Percentiles rank a stretch among this genome's conserved stretches.
Conservation (phyloP, 2,797 vertebrate genomes). For the Furcifer pardalis region DNA sequence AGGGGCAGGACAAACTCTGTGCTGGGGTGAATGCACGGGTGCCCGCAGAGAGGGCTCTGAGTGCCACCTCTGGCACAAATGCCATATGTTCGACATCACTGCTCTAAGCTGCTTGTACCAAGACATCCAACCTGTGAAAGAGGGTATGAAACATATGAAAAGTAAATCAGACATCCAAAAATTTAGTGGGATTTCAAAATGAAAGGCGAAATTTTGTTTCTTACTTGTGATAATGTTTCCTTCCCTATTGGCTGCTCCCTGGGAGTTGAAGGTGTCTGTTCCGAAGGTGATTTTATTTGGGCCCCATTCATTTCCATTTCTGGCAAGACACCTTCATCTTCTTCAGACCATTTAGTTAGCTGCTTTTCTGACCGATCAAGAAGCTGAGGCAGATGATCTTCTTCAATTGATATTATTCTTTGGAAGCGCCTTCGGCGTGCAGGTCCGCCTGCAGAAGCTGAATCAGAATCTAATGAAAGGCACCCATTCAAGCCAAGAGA, state of each 20-base stretch:
- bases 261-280: slow-evolving; percentile 71
- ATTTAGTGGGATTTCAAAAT: background rate
- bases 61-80: too few species aligned
- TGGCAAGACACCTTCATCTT: slow-evolving; percentile 61
- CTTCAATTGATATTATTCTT: slow-evolving; percentile 95
- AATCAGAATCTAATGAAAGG: slow-evolving; percentile 52
- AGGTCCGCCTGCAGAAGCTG: slow-evolving; percentile 45
- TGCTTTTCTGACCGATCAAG: slow-evolving; percentile 76
- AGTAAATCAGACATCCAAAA: background rate
- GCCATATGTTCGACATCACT: too few species aligned
- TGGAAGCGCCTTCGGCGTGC: slow-evolving; percentile 74
- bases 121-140: too few species aligned
- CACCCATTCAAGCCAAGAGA: slow-evolving; percentile 67
- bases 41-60: too few species aligned
- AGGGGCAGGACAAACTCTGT: too few species aligned
- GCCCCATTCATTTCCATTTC: slow-evolving; percentile 9
- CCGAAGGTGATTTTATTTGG: background rate
- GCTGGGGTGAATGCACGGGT: too few species aligned
- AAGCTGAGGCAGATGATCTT: slow-evolving; percentile 89
- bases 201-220: slow-evolving; percentile 10
- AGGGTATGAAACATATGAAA: too few species aligned
- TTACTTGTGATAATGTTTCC: slow-evolving; percentile 83
- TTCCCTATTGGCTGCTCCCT: slow-evolving; percentile 87
- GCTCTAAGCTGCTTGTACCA: background rate
- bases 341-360: slow-evolving; percentile 74